Evolutionary conservation across 2,888 invertebrate species (phyloP).

Genomic region (Cephus pulcher): DNA sequence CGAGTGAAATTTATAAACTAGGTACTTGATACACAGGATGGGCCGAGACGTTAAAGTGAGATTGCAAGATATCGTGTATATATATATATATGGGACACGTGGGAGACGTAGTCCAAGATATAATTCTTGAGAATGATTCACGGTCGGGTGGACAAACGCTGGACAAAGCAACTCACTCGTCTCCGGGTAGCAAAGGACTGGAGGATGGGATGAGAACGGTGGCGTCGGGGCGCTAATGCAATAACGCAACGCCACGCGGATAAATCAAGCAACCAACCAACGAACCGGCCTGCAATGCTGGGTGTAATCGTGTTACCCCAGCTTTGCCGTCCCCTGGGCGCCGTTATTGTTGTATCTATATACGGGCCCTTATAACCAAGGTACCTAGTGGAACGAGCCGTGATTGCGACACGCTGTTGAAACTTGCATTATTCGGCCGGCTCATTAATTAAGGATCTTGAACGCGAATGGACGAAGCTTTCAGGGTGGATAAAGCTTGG

Average conservation of each 20-base stretch:
- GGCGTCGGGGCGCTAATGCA: conserved; percentile 58
- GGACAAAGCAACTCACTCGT: conserved; percentile 18
- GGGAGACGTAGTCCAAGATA: conserved; percentile 34
- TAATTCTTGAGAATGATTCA: conserved; percentile 53
- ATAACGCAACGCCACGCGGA: conserved; percentile 59
- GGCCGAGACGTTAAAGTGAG: not conserved
- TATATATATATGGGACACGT: not conserved
- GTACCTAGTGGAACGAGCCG: conserved; percentile 3
- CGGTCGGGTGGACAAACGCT: conserved; percentile 35
- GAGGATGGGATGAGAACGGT: conserved; percentile 22
- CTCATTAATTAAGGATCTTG: not conserved
- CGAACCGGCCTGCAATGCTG: conserved; percentile 32
- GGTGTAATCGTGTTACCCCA: conserved; percentile 59
- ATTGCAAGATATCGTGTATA: not conserved
- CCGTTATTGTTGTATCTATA: conserved; percentile 44
- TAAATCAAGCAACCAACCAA: conserved; percentile 58
- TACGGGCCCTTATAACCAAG: not conserved
- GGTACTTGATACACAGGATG: not conserved
- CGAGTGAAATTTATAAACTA: not conserved
- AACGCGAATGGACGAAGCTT: not conserved
- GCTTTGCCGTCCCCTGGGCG: conserved; percentile 50
- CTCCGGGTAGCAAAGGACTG: conserved; percentile 8
- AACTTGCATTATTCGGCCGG: not conserved
- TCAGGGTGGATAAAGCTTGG: not conserved
- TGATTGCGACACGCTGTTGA: not conserved